Evolutionary conservation across 2,888 invertebrate species (phyloP).

Genomic region (Diogma glabrata): DNA sequence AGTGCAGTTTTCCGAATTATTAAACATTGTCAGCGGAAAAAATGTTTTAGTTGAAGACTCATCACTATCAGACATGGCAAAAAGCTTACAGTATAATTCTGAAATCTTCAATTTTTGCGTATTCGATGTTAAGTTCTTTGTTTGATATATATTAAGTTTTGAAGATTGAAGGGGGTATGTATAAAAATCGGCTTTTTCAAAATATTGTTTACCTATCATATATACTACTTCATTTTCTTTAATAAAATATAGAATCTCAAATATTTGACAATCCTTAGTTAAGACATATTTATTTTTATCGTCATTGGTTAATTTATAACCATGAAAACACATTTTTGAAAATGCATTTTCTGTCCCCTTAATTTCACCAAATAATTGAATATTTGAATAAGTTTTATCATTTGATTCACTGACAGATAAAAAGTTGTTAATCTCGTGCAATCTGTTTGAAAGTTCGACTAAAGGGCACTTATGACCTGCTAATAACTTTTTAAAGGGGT

Average conservation of each 20-base stretch:
- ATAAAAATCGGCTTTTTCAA: not conserved
- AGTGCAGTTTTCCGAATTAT: no score
- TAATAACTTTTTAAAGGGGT: not conserved
- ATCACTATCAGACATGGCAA: no score
- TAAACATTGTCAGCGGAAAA: no score
- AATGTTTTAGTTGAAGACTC: no score
- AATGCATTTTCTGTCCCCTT: not conserved
- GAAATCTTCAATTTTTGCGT: no score
- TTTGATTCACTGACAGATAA: not conserved
- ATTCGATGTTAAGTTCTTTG: not conserved
- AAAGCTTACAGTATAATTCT: no score
- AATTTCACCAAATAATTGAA: not conserved
- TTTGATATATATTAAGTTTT: not conserved
- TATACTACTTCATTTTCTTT: not conserved
- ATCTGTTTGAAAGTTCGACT: not conserved
- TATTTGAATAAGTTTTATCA: not conserved
- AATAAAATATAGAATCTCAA: not conserved
- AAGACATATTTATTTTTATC: not conserved
- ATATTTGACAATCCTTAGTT: not conserved
- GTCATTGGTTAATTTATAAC: not conserved
- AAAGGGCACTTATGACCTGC: not conserved
- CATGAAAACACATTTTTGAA: not conserved
- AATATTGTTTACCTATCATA: not conserved
- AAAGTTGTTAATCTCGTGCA: not conserved
- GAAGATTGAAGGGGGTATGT: not conserved